Evolutionary conservation across 2,113 vertebrate genomes (phyloP), one percentile per base, ranked within the genome.

Genomic region (Lathamus discolor): DNA sequence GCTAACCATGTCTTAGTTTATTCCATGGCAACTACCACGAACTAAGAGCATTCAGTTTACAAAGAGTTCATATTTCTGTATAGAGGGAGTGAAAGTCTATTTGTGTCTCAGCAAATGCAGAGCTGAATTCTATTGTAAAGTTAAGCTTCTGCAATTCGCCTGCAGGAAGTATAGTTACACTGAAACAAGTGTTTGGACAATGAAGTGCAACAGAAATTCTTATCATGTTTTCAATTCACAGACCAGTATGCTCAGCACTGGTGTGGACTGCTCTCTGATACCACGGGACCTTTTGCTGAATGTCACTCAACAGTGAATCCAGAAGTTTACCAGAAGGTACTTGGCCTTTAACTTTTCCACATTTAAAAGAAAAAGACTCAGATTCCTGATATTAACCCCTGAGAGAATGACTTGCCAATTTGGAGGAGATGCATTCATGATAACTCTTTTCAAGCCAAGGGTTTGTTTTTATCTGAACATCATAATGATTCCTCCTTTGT

Each of bases 201-300:
- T 31, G 7, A 92, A 80, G 7, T 35, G 12, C 46, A 55, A 37
- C 3, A 81, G 23, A 49, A 86, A 82, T 83, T 57, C 49, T 66
- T 52, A 33, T 5, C 6, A 4, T 61, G 10, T 86, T 95, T 75
- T 94, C 61, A 48, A 80, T 91, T 95, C 95, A 95, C 90, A 99
- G 99, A 98, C 81, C 97, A 97, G 72, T 99, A 98, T 35, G 99
- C 99, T 15, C 92, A 98, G 89, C 97, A 98, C 79, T 99, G 99
- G 99, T 99, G 99, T 67, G 98, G 98, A 46, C 97, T 96, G 90
- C 97, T 99, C 17, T 96, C 94, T 0, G 98, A 99, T 27, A 63
- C 97, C 4, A 24, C 6, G 0, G 98, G 98, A 69, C 96, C 97
- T 67, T 99, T 99, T 84, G 95, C 98, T 55, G 44, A 73, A 22